Evolutionary conservation across 2,888 invertebrate genomes (phyloP).

Genomic region (Mythimna impura): DNA sequence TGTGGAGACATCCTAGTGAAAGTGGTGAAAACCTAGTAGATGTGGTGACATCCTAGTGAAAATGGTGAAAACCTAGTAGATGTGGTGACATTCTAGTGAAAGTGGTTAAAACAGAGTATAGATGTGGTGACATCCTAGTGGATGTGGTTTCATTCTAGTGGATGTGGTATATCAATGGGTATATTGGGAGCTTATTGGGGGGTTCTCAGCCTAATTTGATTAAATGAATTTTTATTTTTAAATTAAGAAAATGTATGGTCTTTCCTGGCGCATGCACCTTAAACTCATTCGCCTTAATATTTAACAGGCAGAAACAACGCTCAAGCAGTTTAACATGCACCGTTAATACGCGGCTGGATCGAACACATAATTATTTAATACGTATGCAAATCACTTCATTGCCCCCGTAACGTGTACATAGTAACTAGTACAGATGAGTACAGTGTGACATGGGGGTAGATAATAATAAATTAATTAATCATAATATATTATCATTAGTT

Average conservation of each 20-base stretch:
- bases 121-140: no score
- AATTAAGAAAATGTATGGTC: not conserved
- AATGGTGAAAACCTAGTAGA: no score
- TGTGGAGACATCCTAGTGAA: no score
- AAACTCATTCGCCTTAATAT: conserved; percentile 47
- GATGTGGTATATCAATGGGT: no score
- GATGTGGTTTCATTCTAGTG: no score
- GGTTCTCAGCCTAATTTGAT: not conserved
- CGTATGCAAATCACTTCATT: conserved; percentile 84
- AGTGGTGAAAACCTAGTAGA: no score
- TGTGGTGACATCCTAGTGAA: no score
- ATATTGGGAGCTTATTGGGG: no score
- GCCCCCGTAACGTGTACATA: conserved; percentile 70
- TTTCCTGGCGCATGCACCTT: not conserved
- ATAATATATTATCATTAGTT: not conserved
- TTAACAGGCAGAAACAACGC: conserved; percentile 37
- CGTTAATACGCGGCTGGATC: conserved; percentile 46
- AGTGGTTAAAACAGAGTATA: no score
- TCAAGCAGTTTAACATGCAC: conserved; percentile 50
- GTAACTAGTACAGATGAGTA: conserved; percentile 70
- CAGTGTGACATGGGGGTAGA: not conserved
- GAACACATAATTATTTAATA: conserved; percentile 72
- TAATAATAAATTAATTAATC: not conserved
- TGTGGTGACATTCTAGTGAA: no score
- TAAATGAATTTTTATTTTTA: no score